Base-by-base conservation (phyloP, 2,888 invertebrate genomes). In the Orchesella flavescens region DNA sequence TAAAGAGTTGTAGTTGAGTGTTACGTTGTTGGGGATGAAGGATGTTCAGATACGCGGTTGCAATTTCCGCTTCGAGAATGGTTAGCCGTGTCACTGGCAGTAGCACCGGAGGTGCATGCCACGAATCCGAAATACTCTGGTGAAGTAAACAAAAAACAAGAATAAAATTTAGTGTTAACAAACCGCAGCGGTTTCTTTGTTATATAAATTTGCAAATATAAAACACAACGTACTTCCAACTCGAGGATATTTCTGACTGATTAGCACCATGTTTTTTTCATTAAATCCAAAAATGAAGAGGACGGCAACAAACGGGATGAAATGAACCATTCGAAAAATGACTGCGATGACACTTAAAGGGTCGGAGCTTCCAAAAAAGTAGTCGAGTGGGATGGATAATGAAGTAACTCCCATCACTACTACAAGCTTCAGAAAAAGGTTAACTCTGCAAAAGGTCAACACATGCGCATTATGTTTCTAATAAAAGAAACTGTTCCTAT, bases 401-500 rank as follows among this genome's bases (percentile, higher is more conserved):
- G 86, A 86, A 3, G 84, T 53, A 0, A 86, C 86, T 1, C 86
- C 86, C 86, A 86, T 86, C 9, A 86, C 86, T 0, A 86, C 46
- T 7, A 86, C 57, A 0, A 86, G 83, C 21, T 86, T 86, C 34
- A 76, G 23, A 23, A 86, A 86, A 34, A 86, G 34, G 17, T 57
- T 73, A 15, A 86, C 86, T 3, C 86, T 86, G 23, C 15, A 34
- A 19, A 72, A 72, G 59, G 10, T 1, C 23, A 59, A 68, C 1
- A 76, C 5, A 73, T 65, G 44, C 0, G 10, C 3, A 24, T 34
- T 63, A 19, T 59, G 21, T 21, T 21, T 63, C 5, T 23, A 63
- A 10, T 23, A 9, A n/a, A 59, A 59, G n/a, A 10, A 7, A 13
- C n/a, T 59, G 19, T 59, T 59, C 9, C 9, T 59, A 13, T n/a